A percentile compares a stretch with the other conserved stretches of the same genome.
phyloP scores from a whole-genome alignment of 2,797 vertebrate species.

The Melanotaenia trifasciata region DNA sequence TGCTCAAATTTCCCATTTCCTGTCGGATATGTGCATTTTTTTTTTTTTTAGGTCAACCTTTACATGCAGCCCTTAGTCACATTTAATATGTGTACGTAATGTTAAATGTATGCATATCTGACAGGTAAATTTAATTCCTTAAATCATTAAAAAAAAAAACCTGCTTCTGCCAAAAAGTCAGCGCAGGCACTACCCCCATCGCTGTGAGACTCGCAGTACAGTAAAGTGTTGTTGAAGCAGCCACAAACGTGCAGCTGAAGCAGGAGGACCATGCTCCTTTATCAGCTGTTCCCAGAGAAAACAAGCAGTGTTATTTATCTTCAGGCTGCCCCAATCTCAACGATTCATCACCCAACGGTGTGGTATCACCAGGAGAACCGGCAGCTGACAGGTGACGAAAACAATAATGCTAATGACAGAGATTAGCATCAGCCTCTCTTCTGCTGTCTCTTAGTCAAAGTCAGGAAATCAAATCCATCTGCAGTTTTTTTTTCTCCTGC shows the following conservation, averaged over 20 bases:
- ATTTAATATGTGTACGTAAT: neutral
- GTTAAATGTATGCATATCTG: neutral
- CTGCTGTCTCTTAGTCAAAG: slow-evolving; percentile 39
- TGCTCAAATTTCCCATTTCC: slow-evolving; percentile 9
- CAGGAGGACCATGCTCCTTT: slow-evolving; percentile 12
- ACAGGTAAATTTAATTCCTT: slow-evolving; percentile 3
- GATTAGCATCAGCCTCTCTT: slow-evolving; percentile 67
- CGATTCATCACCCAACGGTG: slow-evolving; percentile 53
- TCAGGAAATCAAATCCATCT: slow-evolving; percentile 76
- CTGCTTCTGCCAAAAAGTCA: slow-evolving; percentile 17
- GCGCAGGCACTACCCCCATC: slow-evolving; percentile 8
- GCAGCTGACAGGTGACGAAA: slow-evolving; percentile 62
- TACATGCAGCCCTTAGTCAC: neutral
- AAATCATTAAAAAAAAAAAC: slow-evolving; percentile 10
- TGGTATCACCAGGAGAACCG: slow-evolving; percentile 62
- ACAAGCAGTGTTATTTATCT: slow-evolving; percentile 55
- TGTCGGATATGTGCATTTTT: slow-evolving; percentile 1
- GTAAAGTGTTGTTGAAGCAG: slow-evolving; percentile 38
- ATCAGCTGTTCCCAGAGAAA: slow-evolving; percentile 53
- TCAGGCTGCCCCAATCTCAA: slow-evolving; percentile 48
- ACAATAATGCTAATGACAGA: slow-evolving; percentile 64
- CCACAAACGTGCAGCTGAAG: slow-evolving; percentile 38
- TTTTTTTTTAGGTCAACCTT: slow-evolving; percentile 8
- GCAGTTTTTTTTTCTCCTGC: slow-evolving; percentile 20
- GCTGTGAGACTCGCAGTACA: neutral